These are phyloP conservation scores for Megaceryle torquata DNA, from an alignment of 2,113 vertebrate species.

Conservation along the genomic window DNA sequence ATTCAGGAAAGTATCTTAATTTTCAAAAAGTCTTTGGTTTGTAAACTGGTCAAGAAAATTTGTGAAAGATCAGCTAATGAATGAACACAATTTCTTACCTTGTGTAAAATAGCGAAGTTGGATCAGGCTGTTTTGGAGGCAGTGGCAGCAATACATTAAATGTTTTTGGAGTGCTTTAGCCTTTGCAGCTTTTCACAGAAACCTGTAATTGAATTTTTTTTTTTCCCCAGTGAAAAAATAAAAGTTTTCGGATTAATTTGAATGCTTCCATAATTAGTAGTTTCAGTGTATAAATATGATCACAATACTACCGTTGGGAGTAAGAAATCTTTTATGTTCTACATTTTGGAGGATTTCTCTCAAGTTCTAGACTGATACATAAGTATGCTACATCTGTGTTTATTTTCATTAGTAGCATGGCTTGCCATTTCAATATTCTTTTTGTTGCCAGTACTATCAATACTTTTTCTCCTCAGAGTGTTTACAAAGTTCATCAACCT, in stretches of 20 bases:
- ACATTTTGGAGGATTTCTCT: not conserved
- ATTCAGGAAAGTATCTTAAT: not conserved
- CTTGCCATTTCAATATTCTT: not conserved
- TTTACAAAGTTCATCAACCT: not conserved
- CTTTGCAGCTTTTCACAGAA: not conserved
- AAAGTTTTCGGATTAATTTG: not conserved
- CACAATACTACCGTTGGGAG: not conserved
- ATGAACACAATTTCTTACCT: not conserved
- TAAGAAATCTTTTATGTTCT: not conserved
- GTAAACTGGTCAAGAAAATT: not conserved
- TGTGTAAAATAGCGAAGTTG: not conserved
- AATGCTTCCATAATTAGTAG: not conserved
- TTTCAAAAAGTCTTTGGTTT: not conserved
- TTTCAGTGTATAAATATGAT: not conserved
- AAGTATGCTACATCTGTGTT: not conserved
- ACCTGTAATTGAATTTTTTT: not conserved
- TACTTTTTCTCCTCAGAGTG: not conserved
- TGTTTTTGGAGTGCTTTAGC: not conserved
- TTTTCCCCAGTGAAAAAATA: not conserved
- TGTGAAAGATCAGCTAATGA: not conserved
- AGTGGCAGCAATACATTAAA: not conserved
- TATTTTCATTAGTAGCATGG: not conserved
- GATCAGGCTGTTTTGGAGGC: not conserved
- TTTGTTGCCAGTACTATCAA: not conserved
- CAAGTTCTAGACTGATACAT: not conserved